Evolutionary conservation across 2,888 invertebrate species (phyloP).

Genomic region (Drosophila anceps): DNA sequence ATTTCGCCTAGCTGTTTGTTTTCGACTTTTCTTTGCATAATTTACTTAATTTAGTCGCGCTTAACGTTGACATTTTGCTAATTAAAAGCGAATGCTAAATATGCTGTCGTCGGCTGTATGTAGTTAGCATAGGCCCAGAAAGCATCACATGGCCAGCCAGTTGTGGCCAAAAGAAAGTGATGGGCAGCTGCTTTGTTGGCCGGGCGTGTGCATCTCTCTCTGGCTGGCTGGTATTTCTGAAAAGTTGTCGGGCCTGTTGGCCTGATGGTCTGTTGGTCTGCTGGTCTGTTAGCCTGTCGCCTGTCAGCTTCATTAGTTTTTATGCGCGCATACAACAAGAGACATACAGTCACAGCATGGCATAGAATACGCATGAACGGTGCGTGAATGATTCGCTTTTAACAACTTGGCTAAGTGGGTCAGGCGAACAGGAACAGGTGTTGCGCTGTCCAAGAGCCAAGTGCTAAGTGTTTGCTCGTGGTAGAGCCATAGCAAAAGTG

Average conservation of each 20-base stretch:
- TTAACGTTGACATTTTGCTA: constrained; percentile 55
- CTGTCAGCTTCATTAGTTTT: constrained; percentile 71
- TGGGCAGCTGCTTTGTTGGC: constrained; percentile 44
- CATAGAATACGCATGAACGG: constrained; percentile 33
- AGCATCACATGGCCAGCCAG: constrained; percentile 27
- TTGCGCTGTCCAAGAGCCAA: constrained; percentile 9
- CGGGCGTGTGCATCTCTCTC: constrained; percentile 2
- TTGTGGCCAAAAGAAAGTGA: constrained; percentile 73
- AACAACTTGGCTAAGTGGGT: constrained; percentile 64
- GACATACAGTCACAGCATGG: constrained; percentile 8
- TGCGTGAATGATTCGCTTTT: constrained; percentile 69
- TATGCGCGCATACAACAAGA: constrained; percentile 37
- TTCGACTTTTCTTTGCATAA: constrained; percentile 59
- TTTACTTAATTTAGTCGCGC: constrained; percentile 63
- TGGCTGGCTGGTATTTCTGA: constrained; percentile 49
- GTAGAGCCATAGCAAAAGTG: constrained; percentile 23
- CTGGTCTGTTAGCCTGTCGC: constrained; percentile 41
- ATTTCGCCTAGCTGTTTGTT: constrained; percentile 19
- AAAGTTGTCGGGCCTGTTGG: constrained; percentile 72
- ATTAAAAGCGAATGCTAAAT: constrained; percentile 62
- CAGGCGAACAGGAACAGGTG: constrained; percentile 77
- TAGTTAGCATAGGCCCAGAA: constrained; percentile 35
- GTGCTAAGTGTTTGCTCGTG: neutral
- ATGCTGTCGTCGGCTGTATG: constrained; percentile 13
- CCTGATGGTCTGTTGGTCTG: constrained; percentile 18